Conservation (phyloP, 2,797 vertebrate genomes). For the Geotrypetes seraphini region DNA sequence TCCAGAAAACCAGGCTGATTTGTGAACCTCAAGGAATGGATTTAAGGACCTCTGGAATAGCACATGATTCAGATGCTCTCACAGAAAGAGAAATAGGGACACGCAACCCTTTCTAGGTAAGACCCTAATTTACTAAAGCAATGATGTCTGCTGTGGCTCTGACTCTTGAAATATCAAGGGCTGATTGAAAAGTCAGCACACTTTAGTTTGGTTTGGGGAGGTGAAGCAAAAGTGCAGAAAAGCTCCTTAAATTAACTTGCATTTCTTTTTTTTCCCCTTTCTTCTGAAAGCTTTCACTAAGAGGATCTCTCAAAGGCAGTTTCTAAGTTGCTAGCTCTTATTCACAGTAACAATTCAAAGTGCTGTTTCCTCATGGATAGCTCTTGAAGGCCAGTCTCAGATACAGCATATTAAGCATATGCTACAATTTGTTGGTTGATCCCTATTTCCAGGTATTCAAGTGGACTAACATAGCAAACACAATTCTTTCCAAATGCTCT, state of each 20-base stretch:
- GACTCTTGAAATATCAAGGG: conserved; percentile 18
- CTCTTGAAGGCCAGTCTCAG: too few relatives aligned
- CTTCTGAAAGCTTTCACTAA: conserved; percentile 37
- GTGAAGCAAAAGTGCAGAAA: conserved; percentile 9
- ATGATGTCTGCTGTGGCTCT: background rate
- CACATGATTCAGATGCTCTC: conserved; percentile 2
- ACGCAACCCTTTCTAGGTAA: conserved; percentile 6
- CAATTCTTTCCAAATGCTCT: too few relatives aligned
- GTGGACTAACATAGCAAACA: too few relatives aligned
- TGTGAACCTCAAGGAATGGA: too few relatives aligned
- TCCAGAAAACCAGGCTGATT: too few relatives aligned
- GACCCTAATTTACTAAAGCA: conserved; percentile 3
- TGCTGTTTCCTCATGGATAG: too few relatives aligned
- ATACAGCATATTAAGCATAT: too few relatives aligned
- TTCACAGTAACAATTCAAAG: conserved; percentile 47
- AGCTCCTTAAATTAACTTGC: conserved; percentile 10
- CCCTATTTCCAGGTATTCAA: too few relatives aligned
- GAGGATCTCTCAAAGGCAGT: conserved; percentile 24
- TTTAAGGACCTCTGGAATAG: too few relatives aligned
- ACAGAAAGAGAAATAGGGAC: conserved; percentile 10
- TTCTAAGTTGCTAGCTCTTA: conserved; percentile 45
- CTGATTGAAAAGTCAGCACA: conserved; percentile 12
- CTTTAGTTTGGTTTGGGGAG: conserved; percentile 6
- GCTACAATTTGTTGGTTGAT: too few relatives aligned
- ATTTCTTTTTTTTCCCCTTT: conserved; percentile 13